Evolutionary conservation across 2,113 vertebrate genomes (phyloP).

Genomic region (Furnarius figulus): DNA sequence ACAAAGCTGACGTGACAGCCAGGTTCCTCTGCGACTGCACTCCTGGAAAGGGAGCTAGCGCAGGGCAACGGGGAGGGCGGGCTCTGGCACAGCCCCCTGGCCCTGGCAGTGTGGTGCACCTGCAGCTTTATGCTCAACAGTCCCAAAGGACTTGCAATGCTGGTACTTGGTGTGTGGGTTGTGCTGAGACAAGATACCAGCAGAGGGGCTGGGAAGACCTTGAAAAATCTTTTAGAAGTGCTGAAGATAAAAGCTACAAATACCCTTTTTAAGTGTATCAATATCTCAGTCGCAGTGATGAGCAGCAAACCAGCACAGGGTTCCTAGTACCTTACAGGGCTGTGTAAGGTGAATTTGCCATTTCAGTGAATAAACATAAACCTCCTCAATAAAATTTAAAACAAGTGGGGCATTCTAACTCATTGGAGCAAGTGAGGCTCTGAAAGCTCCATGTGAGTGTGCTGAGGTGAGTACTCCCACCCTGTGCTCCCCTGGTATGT

Average conservation of each 20-base stretch:
- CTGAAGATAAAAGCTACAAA: background rate
- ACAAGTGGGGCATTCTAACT: background rate
- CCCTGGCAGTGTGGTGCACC: fast-evolving
- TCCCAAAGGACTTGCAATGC: background rate
- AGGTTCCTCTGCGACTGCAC: background rate
- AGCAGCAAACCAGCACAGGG: background rate
- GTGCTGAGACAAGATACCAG: background rate
- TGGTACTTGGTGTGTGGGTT: background rate
- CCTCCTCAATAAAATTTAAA: background rate
- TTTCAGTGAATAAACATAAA: background rate
- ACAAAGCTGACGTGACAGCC: fast-evolving
- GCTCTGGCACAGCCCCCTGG: fast-evolving
- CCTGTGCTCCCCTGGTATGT: fast-evolving
- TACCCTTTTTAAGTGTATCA: background rate
- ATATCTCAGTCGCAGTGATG: background rate
- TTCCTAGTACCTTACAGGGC: background rate
- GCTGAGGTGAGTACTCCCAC: background rate
- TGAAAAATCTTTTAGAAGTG: background rate
- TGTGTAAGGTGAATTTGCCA: background rate
- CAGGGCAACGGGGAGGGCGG: fast-evolving
- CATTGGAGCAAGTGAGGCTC: background rate
- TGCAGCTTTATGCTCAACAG: background rate
- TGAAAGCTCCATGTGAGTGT: fast-evolving
- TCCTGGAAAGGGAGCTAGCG: fast-evolving
- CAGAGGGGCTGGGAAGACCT: background rate